Evolutionary conservation across 2,797 vertebrate species (phyloP).

Genomic region (Poeciliopsis infans): DNA sequence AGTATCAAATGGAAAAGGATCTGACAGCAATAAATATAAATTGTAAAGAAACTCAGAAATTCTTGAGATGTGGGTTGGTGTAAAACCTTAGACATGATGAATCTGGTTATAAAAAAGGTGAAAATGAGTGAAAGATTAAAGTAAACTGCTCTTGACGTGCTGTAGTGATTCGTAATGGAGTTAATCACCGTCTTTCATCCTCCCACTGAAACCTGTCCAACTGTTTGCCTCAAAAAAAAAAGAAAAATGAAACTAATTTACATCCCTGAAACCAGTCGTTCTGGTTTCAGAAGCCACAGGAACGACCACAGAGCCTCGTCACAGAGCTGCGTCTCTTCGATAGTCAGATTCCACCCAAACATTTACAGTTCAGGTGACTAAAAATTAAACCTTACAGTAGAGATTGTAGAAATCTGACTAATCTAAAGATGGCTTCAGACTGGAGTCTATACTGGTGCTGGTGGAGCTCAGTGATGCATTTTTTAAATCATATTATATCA

Average conservation of each 20-base stretch:
- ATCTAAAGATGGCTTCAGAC: neutral
- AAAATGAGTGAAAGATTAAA: neutral
- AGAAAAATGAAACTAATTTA: constrained; percentile 11
- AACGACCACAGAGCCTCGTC: neutral
- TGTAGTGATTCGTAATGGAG: constrained; percentile 34
- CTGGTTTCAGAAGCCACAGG: constrained; percentile 35
- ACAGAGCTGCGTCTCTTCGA: neutral
- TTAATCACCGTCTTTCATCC: constrained; percentile 22
- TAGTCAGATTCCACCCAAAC: neutral
- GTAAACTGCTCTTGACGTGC: neutral
- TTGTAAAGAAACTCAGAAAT: neutral
- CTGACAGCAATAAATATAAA: neutral
- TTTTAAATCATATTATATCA: neutral
- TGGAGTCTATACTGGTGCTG: neutral
- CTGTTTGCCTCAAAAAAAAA: constrained; percentile 16
- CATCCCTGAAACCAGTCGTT: constrained; percentile 26
- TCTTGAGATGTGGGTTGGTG: neutral
- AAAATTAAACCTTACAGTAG: neutral
- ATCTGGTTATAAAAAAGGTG: neutral
- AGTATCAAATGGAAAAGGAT: neutral
- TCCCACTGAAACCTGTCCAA: constrained; percentile 54
- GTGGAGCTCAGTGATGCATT: neutral
- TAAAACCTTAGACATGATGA: neutral
- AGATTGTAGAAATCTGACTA: neutral
- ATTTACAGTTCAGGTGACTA: neutral